Base-by-base conservation (phyloP, 1,140 invertebrate genomes). In the Halyomorpha halys region DNA sequence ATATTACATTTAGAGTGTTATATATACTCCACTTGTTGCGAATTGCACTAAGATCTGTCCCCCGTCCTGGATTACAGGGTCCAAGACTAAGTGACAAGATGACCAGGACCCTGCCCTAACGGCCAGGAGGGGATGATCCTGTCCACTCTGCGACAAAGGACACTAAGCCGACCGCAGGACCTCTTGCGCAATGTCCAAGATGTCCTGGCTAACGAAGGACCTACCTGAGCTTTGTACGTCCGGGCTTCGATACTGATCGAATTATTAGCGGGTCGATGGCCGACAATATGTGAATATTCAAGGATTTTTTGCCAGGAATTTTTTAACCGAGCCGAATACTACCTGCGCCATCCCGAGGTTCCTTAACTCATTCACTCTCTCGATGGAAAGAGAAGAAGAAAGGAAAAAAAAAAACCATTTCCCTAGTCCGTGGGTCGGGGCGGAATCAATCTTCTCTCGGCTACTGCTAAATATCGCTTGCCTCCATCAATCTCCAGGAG, bases 201-300 rank as follows among this genome's bases (percentile, higher is more conserved):
- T 16, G 19, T 25, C 23, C 14, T 16, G 53, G 23, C 18, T 23
- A 53, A 19, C 51, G n/a, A 19, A 19, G 45, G 45, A 18, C 45
- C 53, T 56, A 56, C 53, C 53, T 56, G 53, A 56, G 19, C 53
- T 5, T 56, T 56, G 23, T 56, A 11, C 1, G 9, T 1, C 9
- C 47, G 6, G 11, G 51, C 3, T 23, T 23, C 53, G 53, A 56
- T 56, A 56, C 53, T 56, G 53, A 56, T 56, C 53, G 23, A 56
- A 56, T 56, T 56, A 56, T 56, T 25, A 56, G 18, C 53, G 53
- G 53, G 15, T 23, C 53, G 53, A 16, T 56, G 53, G 2, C 53
- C 23, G 53, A 56, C 53, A 56, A 56, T 56, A 56, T 56, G 53
- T 56, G 53, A 56, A 56, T 56, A 56, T 56, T 56, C 53, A 56